Evolutionary conservation across 2,888 invertebrate species (phyloP), one percentile per base, ranked within the genome.

Genomic region (Holacanthella duospinosa): DNA sequence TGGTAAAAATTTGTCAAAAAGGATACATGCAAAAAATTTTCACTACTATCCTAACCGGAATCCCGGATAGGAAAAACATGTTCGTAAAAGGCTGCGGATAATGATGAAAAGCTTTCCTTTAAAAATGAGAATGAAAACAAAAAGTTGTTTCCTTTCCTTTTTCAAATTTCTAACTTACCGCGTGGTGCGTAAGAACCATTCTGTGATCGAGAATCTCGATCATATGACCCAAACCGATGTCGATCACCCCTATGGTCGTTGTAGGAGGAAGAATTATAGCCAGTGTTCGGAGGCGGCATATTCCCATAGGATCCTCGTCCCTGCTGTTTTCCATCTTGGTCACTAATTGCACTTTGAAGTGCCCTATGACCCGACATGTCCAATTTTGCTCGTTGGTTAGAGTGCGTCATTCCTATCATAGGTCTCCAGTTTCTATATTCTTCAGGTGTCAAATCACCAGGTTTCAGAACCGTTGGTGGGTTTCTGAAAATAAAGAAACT

Each of bases 391-490:
- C 83, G 77, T 64, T 85, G 84, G 67, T 80, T 80, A 1, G 85
- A 80, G 4, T 82, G 83, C 25, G 80, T 83, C 81, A 89, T 88
- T 1, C 92, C 92, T 68, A 88, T 86, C 75, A 84, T 84, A 4
- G 91, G 89, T 62, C 85, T 80, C 83, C 86, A 90, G 75, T 86
- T 85, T 75, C 85, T 82, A 21, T 67, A 69, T 56, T 72, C 71
- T 28, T 82, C 79, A n/a, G 80, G 80, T 2, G 78, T 77, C 65
- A 87, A 81, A 76, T 89, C 85, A 43, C 85, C 85, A 0, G 92
- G 89, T 75, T 90, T 90, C 62, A 94, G 80, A 9, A 90, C 87
- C 67, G 82, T 79, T 0, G 84, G 82, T 1, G 94, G 90, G 71
- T 87, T 85, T 63, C 82, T 81, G 24, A 84, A 64, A 60, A 64